Evolutionary conservation across 2,797 vertebrate species (phyloP), one percentile per base, ranked within the genome.

Genomic region (Glyptemys insculpta): DNA sequence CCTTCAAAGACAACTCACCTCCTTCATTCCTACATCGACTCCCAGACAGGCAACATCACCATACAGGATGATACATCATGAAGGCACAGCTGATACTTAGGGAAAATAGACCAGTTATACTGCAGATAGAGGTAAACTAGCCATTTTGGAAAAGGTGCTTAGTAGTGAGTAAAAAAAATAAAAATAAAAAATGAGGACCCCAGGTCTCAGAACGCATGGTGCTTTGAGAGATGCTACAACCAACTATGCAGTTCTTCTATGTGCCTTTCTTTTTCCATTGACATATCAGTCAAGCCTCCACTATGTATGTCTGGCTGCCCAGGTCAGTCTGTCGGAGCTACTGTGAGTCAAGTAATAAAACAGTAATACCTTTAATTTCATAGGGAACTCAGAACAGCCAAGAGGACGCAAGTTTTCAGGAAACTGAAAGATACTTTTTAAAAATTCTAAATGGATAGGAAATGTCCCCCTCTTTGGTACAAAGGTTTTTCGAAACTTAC

Each of bases 361-460:
- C 41, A 94, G 50, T 41, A 78, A 37, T 12, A 65, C 54, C n/a
- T 34, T 9, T 44, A 25, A 83, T 90, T 44, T 62, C 83, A 79
- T 59, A 87, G 83, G 14, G 15, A 68, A 88, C 9, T 37, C 41
- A 90, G 47, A 44, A 54, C 8, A 68, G 47, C 79, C 84, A 81
- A 79, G 72, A 1, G 5, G 14, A 94, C 31, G 8, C 21, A 78
- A 65, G 41, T 62, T 65, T 53, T 37, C 54, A 94, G 52, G 44
- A 88, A 90, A 65, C 5, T 91, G 34, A 83, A 83, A 94, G 86
- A 89, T 88, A 90, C 3, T 49, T 86, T 74, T 87, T 81, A 91
- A 31, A 76, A 91, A 78, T 62, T 92, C 78, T 57, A 52, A 94
- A 76, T 9, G 12, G 44, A 59, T 25, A 49, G 37, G 78, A 81